Evolutionary conservation across 2,797 vertebrate genomes (phyloP), one percentile per base, ranked within the genome.

Genomic region (Poecile montanus): DNA sequence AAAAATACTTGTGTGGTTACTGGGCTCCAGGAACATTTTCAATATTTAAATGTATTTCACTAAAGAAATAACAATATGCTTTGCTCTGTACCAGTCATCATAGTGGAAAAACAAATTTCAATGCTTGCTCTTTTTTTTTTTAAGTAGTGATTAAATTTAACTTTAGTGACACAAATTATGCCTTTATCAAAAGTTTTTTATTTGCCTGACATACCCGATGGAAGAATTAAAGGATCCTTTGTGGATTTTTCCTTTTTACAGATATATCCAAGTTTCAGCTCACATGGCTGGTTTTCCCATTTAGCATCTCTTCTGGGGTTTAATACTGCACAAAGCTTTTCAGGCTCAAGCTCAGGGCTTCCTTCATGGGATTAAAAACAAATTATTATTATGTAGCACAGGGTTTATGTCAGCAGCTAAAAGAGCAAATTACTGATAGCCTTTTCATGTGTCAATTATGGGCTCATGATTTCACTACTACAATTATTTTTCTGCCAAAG

Each of bases 251-350:
- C 98, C 95, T 98, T 99, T 71, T 99, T 98, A 91, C 99, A 99
- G 84, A 99, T 98, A 93, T 99, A 99, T 58, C 99, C 99, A 57
- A 98, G 94, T 95, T 98, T 99, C 95, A 98, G 98, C 26, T 93
- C 92, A 96, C 99, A 99, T 34, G 95, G 58, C 14, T 84, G 88
- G 89, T 98, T 99, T 91, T 99, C 99, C 99, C 99, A 99, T 89
- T 99, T 99, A 30, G 98, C 98, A 53, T 98, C 98, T 97, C 98
- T 98, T 66, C 96, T 98, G 40, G 98, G 97, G 89, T 99, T 99
- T n/a, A 99, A 85, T 30, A 97, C 97, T 34, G 96, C 99, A 90
- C 99, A 99, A 94, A 96, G 98, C 82, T 98, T 97, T 21, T 98
- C 98, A 10, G 98, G 97, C 32, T 98, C 97, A 42, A 97, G 90